Conservation (phyloP, 2,888 invertebrate genomes). For the Clunio marinus region DNA sequence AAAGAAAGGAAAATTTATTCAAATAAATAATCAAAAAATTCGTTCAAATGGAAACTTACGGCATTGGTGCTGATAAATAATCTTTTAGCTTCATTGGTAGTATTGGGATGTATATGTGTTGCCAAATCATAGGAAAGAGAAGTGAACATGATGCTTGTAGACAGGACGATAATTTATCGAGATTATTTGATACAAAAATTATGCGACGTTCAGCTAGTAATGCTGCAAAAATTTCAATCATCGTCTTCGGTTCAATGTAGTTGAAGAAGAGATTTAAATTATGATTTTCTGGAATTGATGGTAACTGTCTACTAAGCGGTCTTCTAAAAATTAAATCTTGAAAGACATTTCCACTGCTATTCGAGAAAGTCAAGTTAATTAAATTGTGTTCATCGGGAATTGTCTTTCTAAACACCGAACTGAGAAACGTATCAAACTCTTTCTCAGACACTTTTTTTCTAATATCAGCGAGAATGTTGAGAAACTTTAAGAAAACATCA, state of each 20-base stretch:
- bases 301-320: slow-evolving; percentile 57
- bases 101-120: slow-evolving; percentile 96
- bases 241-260: slow-evolving; percentile 89
- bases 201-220: slow-evolving; percentile 92
- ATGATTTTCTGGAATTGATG: slow-evolving; percentile 92
- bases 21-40: slow-evolving; percentile 56
- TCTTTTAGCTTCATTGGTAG: slow-evolving; percentile 84
- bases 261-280: slow-evolving; percentile 97
- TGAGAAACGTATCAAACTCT: slow-evolving; percentile 7
- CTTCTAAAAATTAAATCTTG: slow-evolving; percentile 23
- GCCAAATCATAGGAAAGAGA: slow-evolving; percentile 98
- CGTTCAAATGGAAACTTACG: slow-evolving; percentile 73
- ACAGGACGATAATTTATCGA: slow-evolving; percentile 86
- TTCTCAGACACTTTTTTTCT: slow-evolving; percentile 42
- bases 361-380: slow-evolving; percentile 5
- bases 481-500: slow-evolving; percentile 71
- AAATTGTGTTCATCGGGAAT: slow-evolving; percentile 4
- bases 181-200: slow-evolving; percentile 83
- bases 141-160: slow-evolving; percentile 92
- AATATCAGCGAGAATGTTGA: slow-evolving; percentile 48
- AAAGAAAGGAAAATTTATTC: slow-evolving; percentile 12
- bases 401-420: neutral
- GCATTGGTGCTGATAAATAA: slow-evolving; percentile 94
- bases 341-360: slow-evolving; percentile 5
- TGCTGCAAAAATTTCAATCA: slow-evolving; percentile 94